Evolutionary conservation across 2,888 invertebrate genomes (phyloP).

Genomic region (Resseliella maxima): DNA sequence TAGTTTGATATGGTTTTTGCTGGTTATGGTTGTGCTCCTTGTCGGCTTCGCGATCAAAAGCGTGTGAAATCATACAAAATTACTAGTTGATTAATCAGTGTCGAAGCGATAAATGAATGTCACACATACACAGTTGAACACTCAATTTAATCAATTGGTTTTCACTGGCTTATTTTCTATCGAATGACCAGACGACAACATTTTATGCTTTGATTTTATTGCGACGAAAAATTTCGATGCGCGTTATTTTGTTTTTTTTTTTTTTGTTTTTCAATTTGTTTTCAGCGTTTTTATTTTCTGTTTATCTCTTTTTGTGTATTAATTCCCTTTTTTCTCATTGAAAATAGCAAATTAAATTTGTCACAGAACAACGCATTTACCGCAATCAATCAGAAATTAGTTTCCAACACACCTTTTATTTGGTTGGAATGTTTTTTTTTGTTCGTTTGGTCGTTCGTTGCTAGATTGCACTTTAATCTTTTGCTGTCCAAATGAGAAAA

Average conservation of each 20-base stretch:
- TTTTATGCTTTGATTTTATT: not conserved
- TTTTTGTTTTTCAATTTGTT: not conserved
- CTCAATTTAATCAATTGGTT: conserved; percentile 42
- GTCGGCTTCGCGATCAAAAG: not conserved
- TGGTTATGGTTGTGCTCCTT: not conserved
- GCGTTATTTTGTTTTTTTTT: not conserved
- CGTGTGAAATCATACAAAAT: conserved; percentile 33
- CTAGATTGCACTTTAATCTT: not conserved
- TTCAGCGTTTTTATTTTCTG: not conserved
- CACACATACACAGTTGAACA: conserved; percentile 25
- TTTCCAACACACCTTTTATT: not conserved
- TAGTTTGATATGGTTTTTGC: not conserved
- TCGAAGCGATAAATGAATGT: conserved; percentile 54
- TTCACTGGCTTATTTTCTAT: not conserved
- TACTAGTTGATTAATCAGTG: conserved; percentile 34
- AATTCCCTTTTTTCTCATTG: not conserved
- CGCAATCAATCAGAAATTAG: conserved; percentile 48
- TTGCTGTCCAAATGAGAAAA: conserved; percentile 35
- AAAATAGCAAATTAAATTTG: conserved; percentile 26
- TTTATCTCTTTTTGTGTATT: not conserved
- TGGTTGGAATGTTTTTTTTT: not conserved
- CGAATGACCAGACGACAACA: not conserved
- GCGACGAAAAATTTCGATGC: too few relatives aligned
- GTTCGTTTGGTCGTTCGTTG: not conserved
- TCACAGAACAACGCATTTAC: conserved; percentile 37